phyloP scores from a whole-genome alignment of 1,140 invertebrate species.

The Meteorus sp. region DNA sequence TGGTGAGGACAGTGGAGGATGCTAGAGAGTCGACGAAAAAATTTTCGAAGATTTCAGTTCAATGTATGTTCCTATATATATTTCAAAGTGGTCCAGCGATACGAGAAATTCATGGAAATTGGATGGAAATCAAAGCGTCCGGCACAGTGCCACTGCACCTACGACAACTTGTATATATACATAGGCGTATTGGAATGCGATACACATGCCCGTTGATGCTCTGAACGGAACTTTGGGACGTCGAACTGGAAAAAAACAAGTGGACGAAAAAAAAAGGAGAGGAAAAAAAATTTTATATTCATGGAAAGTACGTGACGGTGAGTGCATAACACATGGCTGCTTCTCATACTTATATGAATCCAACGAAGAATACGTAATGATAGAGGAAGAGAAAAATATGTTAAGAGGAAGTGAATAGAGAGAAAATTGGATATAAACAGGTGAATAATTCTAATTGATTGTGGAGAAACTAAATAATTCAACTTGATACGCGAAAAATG shows the following conservation, averaged over 20 bases:
- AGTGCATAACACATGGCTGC: conserved; percentile 1
- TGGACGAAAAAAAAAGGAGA: no score
- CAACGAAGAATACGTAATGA: no score
- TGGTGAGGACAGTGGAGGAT: not conserved
- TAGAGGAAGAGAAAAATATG: no score
- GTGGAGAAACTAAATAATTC: no score
- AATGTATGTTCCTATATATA: no score
- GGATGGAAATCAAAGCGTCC: conserved; percentile 17
- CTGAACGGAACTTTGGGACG: conserved; percentile 5
- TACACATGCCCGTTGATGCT: no score
- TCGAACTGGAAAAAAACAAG: not conserved
- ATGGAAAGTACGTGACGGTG: conserved; percentile 7
- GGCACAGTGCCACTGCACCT: not conserved
- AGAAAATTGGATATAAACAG: not conserved
- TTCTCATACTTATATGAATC: not conserved
- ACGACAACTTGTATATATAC: not conserved
- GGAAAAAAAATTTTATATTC: no score
- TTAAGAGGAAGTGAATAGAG: no score
- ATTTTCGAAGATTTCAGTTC: conserved; percentile 1
- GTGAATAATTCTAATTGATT: no score
- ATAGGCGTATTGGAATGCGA: not conserved
- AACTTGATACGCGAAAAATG: no score
- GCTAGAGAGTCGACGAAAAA: not conserved
- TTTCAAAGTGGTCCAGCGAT: conserved; percentile 17
- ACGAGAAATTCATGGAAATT: conserved; percentile 19